Evolutionary conservation across 2,888 invertebrate species (phyloP).

Genomic region (Drosophila helvetica): DNA sequence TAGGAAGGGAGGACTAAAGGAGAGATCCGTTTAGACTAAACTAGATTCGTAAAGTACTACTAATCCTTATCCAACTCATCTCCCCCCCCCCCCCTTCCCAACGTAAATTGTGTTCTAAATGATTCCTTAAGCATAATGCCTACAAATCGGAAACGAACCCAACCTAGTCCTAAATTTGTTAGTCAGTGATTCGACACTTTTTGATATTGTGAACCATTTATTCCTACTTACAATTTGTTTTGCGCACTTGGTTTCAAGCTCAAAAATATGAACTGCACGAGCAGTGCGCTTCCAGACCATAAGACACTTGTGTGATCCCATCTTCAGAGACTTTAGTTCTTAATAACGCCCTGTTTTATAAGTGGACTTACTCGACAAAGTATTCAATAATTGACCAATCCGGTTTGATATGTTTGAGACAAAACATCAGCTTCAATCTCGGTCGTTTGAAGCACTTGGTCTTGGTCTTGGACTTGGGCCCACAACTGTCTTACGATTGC

Average conservation of each 20-base stretch:
- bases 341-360: too few species aligned
- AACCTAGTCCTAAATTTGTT: slow-evolving; percentile 59
- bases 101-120: slow-evolving; percentile 63
- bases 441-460: slow-evolving; percentile 3
- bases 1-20: slow-evolving; percentile 1
- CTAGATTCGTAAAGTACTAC: not conserved
- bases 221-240: slow-evolving; percentile 75
- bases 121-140: slow-evolving; percentile 62
- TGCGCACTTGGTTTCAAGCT: slow-evolving; percentile 59
- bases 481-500: slow-evolving; percentile 22
- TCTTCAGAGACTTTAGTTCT: not conserved
- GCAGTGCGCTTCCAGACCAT: not conserved
- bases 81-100: too few species aligned
- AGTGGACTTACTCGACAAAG: too few species aligned
- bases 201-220: slow-evolving; percentile 62
- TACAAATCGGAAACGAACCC: slow-evolving; percentile 46
- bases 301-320: not conserved
- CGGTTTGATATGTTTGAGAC: not conserved
- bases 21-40: not conserved
- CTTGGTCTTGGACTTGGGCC: slow-evolving; percentile 28
- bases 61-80: not conserved
- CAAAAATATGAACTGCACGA: slow-evolving; percentile 30
- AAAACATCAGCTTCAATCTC: too few species aligned
- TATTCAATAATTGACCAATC: not conserved
- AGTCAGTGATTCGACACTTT: slow-evolving; percentile 36